Conservation (phyloP, 1,140 invertebrate species). For the Chelonus insularis region DNA sequence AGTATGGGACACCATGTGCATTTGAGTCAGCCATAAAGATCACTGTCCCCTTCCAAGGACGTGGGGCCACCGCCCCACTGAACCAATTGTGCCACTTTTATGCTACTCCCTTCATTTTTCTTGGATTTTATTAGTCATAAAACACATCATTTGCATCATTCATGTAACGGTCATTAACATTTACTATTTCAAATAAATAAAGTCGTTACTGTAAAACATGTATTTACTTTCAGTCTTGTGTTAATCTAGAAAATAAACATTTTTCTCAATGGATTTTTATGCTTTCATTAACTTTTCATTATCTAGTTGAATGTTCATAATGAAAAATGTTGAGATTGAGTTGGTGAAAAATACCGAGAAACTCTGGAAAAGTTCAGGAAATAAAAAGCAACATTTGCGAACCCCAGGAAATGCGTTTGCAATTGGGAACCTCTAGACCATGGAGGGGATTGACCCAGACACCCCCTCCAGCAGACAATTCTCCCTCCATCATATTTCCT, state of each 20-base stretch:
- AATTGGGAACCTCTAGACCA: conserved; percentile 52
- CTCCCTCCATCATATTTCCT: conserved; percentile 41
- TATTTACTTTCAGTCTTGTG: too few species aligned
- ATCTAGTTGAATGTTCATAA: too few species aligned
- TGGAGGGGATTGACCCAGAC: conserved; percentile 61
- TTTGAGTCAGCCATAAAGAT: conserved; percentile 37
- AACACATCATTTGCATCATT: conserved; percentile 21
- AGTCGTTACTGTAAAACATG: neutral
- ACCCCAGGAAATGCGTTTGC: conserved; percentile 58
- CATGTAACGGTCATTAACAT: neutral
- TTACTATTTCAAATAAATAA: conserved; percentile 17
- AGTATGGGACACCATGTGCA: conserved; percentile 28
- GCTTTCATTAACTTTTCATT: too few species aligned
- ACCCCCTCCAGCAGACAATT: conserved; percentile 56
- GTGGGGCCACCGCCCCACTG: conserved; percentile 58
- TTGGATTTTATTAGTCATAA: conserved; percentile 40
- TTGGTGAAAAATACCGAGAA: neutral
- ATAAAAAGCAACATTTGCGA: conserved; percentile 42
- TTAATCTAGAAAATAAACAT: too few species aligned
- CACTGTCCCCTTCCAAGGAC: conserved; percentile 57
- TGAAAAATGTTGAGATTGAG: neutral
- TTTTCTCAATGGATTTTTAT: too few species aligned
- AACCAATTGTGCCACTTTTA: conserved; percentile 58
- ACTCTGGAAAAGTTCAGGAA: conserved; percentile 1
- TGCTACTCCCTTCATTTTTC: conserved; percentile 30